Conservation (phyloP, 2,888 invertebrate species). For the Zhengitettix transpicula region DNA sequence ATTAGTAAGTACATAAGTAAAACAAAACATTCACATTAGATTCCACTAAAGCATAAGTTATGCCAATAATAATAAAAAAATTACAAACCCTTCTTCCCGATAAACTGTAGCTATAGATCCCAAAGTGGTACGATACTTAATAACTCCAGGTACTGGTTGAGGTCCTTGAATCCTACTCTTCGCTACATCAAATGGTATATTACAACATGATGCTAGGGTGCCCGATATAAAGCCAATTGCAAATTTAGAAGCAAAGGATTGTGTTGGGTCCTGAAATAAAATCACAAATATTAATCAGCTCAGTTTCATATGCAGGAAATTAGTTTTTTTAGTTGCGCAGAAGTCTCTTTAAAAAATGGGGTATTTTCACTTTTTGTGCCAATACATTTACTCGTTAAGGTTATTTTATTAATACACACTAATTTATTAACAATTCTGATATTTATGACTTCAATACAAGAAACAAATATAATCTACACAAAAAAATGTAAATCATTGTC, state of each 20-base stretch:
- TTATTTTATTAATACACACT: no score
- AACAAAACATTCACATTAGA: not conserved
- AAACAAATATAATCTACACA: no score
- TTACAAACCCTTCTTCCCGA: slow-evolving; percentile 69
- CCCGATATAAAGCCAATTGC: slow-evolving; percentile 77
- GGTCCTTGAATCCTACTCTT: slow-evolving; percentile 92
- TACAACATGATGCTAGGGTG: slow-evolving; percentile 67
- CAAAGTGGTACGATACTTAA: slow-evolving; percentile 66
- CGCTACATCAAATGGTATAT: slow-evolving; percentile 93
- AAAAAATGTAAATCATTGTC: no score
- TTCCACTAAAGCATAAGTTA: no score
- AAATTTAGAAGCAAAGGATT: slow-evolving; percentile 60
- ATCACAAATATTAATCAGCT: not conserved
- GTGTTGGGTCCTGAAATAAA: slow-evolving; percentile 38
- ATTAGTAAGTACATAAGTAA: not conserved
- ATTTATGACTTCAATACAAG: no score
- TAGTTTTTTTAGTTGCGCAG: no score
- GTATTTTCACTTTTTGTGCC: no score
- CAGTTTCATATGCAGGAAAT: no score
- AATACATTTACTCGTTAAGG: no score
- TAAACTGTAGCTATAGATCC: slow-evolving; percentile 57
- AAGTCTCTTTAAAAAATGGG: no score
- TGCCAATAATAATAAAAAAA: no score
- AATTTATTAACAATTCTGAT: no score
- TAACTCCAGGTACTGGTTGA: slow-evolving; percentile 50